Percentiles rank a stretch among this genome's conserved stretches.
Evolutionary conservation across 1,140 invertebrate genomes (phyloP).

Genomic region (Eciton burchellii): DNA sequence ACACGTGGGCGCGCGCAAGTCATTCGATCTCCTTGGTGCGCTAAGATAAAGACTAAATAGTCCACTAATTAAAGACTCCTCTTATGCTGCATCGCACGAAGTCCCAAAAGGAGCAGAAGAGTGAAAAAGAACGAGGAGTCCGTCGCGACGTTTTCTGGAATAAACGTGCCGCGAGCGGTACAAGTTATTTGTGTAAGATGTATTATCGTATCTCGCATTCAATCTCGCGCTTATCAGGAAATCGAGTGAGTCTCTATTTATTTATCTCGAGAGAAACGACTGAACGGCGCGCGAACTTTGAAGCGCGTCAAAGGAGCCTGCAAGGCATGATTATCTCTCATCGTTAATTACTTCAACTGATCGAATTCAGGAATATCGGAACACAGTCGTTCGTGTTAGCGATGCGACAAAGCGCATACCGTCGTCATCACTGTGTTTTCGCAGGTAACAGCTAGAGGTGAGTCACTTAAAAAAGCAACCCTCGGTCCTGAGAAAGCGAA

Average conservation of each 20-base stretch:
- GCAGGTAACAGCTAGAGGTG: conserved; percentile 5
- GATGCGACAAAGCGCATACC: neutral
- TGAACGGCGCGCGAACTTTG: neutral
- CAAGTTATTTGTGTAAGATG: conserved; percentile 8
- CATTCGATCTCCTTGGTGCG: conserved; percentile 60
- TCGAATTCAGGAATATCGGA: neutral
- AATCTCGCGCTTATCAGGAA: conserved; percentile 35
- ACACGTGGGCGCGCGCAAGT: conserved; percentile 58
- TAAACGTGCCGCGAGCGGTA: neutral
- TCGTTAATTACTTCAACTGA: conserved; percentile 9
- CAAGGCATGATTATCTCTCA: neutral
- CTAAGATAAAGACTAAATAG: conserved; percentile 72
- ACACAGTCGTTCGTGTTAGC: neutral
- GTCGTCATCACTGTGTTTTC: neutral
- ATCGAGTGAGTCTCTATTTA: neutral
- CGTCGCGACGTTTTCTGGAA: conserved; percentile 1
- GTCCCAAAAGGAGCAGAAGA: conserved; percentile 39
- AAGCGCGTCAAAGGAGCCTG: neutral
- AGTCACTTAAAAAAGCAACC: conserved; percentile 8
- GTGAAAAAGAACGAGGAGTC: conserved; percentile 36
- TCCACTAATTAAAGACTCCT: conserved; percentile 73
- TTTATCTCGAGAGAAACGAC: neutral
- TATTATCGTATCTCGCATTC: conserved; percentile 11
- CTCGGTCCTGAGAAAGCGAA: conserved; percentile 28
- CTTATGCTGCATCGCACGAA: conserved; percentile 24